Evolutionary conservation across 2,113 vertebrate genomes (phyloP).

Genomic region (Pleuronectes platessa): DNA sequence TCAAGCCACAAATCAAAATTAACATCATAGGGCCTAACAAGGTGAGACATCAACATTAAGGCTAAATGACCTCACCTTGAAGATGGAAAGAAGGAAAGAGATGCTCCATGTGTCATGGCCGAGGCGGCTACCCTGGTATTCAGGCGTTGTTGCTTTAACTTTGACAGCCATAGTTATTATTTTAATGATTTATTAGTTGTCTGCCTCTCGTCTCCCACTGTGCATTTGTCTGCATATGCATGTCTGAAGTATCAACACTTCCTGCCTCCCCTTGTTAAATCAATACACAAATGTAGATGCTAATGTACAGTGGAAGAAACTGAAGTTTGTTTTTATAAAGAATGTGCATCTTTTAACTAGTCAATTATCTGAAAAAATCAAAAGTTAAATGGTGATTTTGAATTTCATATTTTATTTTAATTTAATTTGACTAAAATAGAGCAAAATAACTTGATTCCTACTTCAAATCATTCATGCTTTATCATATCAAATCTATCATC

Average conservation of each 20-base stretch:
- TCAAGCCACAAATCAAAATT: too few relatives aligned
- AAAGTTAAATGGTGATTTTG: neutral
- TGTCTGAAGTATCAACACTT: slow-evolving; percentile 32
- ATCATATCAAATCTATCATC: slow-evolving; percentile 13
- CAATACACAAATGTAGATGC: slow-evolving; percentile 22
- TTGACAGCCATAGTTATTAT: slow-evolving; percentile 64
- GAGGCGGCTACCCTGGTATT: slow-evolving; percentile 36
- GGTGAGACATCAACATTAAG: too few relatives aligned
- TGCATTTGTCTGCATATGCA: slow-evolving; percentile 36
- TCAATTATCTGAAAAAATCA: neutral
- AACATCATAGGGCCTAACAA: too few relatives aligned
- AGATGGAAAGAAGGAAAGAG: too few relatives aligned
- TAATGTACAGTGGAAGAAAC: slow-evolving; percentile 7
- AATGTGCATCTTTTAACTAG: slow-evolving; percentile 3
- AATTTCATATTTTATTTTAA: neutral
- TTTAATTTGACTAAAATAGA: neutral
- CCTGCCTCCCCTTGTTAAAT: slow-evolving; percentile 17
- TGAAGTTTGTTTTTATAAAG: neutral
- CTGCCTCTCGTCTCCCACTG: slow-evolving; percentile 54
- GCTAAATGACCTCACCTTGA: too few relatives aligned
- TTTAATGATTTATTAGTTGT: slow-evolving; percentile 72
- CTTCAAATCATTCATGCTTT: neutral
- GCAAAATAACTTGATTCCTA: neutral
- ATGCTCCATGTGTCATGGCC: neutral
- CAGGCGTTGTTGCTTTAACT: slow-evolving; percentile 45